Evolutionary conservation across 2,888 invertebrate genomes (phyloP), one percentile per base, ranked within the genome.

Genomic region (Rotaria macrura): DNA sequence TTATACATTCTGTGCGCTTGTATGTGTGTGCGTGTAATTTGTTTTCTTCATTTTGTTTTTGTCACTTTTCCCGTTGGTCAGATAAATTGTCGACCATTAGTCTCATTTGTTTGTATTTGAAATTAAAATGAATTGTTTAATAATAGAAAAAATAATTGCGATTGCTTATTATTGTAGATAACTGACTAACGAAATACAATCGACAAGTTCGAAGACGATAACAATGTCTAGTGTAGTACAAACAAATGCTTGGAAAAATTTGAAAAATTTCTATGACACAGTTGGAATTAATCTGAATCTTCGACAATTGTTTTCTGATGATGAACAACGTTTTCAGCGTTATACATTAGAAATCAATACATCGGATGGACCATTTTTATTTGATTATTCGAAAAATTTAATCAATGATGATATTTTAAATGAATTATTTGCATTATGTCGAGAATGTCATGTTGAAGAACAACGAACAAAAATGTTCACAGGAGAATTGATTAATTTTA

Each of bases 361-460:
- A 0, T 95, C 95, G 12, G 95, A 96, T 93, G 97, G 97, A 14
- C 94, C 95, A 47, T 94, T 98, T 88, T 93, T 99, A 65, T 90
- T 99, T 88, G 99, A 99, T 92, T 99, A 94, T 91, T 98, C 98
- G 25, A 99, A 99, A 92, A 99, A 99, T 91, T 93, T 96, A 83
- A 92, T 99, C 87, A 94, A 95, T 89, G 93, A 94, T 38, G 94
- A 94, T 87, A 93, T 94, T 12, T 92, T 96, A 90, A 90, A 92
- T 20, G 91, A 95, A 34, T 93, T 99, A 2, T 91, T 97, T 87
- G 93, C 95, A 87, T 91, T 99, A 92, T 96, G 93, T 10, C 92
- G 91, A 88, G 93, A 93, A 79, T 93, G 97, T 25, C 94, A 94
- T 88, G 94, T 99, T 54, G 95, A 94, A 89, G 93, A 94, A 88